These are phyloP conservation scores for Terrapene triunguis DNA, from an alignment of 2,113 vertebrate species.

Conservation along the genomic window DNA sequence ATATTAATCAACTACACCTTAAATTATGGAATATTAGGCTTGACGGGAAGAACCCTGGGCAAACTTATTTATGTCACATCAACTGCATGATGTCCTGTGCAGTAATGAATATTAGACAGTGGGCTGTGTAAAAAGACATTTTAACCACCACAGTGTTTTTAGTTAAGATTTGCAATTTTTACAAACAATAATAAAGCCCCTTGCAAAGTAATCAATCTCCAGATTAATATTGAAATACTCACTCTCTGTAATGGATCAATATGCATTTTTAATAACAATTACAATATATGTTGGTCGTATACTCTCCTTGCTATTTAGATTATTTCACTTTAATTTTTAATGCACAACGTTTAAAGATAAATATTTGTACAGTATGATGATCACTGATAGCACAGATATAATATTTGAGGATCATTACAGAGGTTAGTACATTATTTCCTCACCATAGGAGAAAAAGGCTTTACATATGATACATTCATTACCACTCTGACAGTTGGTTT, in stretches of 20 bases:
- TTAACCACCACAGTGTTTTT: background rate
- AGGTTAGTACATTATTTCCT: slow-evolving; percentile 14
- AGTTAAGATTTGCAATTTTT: background rate
- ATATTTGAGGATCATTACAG: slow-evolving; percentile 26
- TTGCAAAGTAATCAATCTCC: background rate
- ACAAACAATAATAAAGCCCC: background rate
- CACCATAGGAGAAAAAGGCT: background rate
- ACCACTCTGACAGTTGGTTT: background rate
- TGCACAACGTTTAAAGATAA: slow-evolving; percentile 2
- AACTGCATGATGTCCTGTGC: rapidly evolving
- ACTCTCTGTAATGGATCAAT: background rate
- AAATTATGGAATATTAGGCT: background rate
- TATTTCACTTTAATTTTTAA: slow-evolving; percentile 44
- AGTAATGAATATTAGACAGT: background rate
- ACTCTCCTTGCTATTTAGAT: background rate
- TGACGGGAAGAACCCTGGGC: background rate
- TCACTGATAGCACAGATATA: background rate
- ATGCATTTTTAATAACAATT: background rate
- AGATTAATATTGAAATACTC: background rate
- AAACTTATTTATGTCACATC: background rate
- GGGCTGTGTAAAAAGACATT: background rate
- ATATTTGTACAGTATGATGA: background rate
- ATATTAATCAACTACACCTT: background rate
- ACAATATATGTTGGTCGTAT: background rate
- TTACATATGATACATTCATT: background rate